A percentile compares a stretch with the other conserved stretches of the same genome.
Conservation (phyloP, 2,888 invertebrate species). For the Yponomeuta malinellus region DNA sequence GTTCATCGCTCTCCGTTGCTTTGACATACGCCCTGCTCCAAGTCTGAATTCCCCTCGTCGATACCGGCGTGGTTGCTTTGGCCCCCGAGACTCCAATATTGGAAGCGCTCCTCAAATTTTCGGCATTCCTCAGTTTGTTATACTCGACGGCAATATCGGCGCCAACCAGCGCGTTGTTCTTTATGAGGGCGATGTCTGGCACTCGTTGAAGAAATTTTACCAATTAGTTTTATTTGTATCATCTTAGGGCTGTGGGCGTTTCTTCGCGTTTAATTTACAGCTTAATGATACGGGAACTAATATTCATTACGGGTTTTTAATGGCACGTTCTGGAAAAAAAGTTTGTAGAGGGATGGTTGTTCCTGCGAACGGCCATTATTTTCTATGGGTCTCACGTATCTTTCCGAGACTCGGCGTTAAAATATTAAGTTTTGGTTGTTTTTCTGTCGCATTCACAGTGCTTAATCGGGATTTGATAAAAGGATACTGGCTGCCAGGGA, state of each 20-base stretch:
- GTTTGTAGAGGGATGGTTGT: neutral
- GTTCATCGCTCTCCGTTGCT: conserved; percentile 13
- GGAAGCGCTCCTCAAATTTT: conserved; percentile 36
- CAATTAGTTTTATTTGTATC: conserved; percentile 48
- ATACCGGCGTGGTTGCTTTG: conserved; percentile 27
- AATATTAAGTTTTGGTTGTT: neutral
- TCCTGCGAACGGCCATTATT: neutral
- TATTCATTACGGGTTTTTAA: conserved; percentile 47
- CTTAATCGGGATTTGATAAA: conserved; percentile 32
- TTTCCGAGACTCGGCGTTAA: neutral
- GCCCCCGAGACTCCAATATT: conserved; percentile 41
- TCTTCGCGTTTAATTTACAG: conserved; percentile 48
- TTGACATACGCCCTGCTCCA: conserved; percentile 25
- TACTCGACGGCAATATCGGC: conserved; percentile 85
- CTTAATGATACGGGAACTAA: conserved; percentile 30
- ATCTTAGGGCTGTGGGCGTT: conserved; percentile 42
- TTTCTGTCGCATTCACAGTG: no score
- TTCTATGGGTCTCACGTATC: neutral
- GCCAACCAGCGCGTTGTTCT: conserved; percentile 93
- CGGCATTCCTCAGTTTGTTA: conserved; percentile 54
- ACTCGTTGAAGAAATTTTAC: conserved; percentile 53
- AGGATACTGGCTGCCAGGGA: conserved; percentile 92
- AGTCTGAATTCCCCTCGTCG: conserved; percentile 48
- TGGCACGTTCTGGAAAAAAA: conserved; percentile 24
- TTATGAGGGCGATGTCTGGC: conserved; percentile 91